Base-by-base conservation (phyloP, 2,888 invertebrate species). In the Galeruca laticollis region DNA sequence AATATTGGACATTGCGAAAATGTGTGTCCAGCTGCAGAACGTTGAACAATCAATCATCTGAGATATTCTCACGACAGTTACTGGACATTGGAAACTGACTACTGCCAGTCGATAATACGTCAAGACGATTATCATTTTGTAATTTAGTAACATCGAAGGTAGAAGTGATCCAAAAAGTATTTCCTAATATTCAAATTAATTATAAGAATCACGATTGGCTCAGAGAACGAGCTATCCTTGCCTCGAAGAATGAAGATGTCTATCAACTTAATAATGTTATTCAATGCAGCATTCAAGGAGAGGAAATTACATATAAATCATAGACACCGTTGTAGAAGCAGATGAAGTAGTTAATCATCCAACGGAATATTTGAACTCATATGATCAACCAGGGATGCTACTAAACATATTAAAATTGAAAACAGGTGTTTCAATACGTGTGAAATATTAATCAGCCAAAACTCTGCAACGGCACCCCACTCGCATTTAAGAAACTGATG, bases 271-370 rank as follows among this genome's bases (percentile, higher is more conserved):
- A 47, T 59, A 35, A 35, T 35, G 18, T n/a, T 47, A 61, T 61
- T 47, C 43, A 61, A 61, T 26, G 6, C 13, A 60, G n/a, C 8
- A 63, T 52, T 51, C n/a, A 26, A 51, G n/a, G 11, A 33, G 5
- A 63, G n/a, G 40, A 52, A 52, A 52, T 51, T 11, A 52, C 21
- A 63, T 52, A 37, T 40, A 57, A 57, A 20, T 73, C 72, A 51
- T 73, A 13, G 73, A 75, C 72, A 65, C 64, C 47, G 64, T 73
- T 68, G 49, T 60, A 8, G 60, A 75, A 37, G 54, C 43, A 47
- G 70, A 75, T 64, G 73, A 76, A 57, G 47, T 61, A 8, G 47
- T 61, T 15, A 61, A 73, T 49, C 75, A 75, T 71, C 73, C 74
- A 66, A 70, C 49, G 4, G 68, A 70, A 51, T 72, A 71, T 68